A percentile compares a stretch with the other conserved stretches of the same genome.
These are phyloP conservation scores for Beroe ovata DNA, from an alignment of 37 sponge, comb jelly and placozoan species.

Conservation along the genomic window DNA sequence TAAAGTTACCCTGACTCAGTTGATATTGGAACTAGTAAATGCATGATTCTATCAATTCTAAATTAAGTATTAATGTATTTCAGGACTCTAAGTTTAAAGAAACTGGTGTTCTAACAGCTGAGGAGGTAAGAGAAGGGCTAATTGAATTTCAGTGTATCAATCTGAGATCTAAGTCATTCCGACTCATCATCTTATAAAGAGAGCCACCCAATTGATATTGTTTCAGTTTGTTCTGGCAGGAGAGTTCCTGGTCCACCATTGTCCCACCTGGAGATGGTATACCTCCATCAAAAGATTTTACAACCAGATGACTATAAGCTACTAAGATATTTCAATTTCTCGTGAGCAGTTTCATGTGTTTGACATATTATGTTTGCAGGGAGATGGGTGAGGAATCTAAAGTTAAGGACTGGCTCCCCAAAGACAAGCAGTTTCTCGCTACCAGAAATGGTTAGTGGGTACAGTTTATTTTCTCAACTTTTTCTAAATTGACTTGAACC, in stretches of 20 bases:
- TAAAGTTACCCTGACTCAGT: neutral
- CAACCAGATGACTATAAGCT: no score
- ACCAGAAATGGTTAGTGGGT: constrained; percentile 88
- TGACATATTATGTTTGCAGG: constrained; percentile 9
- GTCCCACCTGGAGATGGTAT: constrained; percentile 98
- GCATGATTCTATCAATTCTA: neutral
- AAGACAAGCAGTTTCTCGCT: constrained; percentile 89
- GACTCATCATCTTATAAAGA: no score
- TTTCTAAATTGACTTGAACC: no score
- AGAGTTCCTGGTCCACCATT: constrained; percentile 93
- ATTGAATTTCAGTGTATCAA: no score
- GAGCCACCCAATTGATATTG: no score
- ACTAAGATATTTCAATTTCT: no score
- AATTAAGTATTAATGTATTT: neutral
- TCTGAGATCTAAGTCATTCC: no score
- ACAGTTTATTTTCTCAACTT: no score
- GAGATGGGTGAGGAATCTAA: constrained; percentile 72
- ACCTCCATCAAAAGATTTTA: no score
- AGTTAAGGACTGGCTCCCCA: constrained; percentile 80
- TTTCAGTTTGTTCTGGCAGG: constrained; percentile 91
- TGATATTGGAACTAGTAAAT: neutral
- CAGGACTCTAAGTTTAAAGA: constrained; percentile 97
- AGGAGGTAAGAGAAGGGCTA: no score
- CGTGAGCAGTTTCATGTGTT: no score
- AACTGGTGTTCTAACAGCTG: constrained; percentile 92